Evolutionary conservation across 2,797 vertebrate genomes (phyloP), one percentile per base, ranked within the genome.

Genomic region (Falco berigora): DNA sequence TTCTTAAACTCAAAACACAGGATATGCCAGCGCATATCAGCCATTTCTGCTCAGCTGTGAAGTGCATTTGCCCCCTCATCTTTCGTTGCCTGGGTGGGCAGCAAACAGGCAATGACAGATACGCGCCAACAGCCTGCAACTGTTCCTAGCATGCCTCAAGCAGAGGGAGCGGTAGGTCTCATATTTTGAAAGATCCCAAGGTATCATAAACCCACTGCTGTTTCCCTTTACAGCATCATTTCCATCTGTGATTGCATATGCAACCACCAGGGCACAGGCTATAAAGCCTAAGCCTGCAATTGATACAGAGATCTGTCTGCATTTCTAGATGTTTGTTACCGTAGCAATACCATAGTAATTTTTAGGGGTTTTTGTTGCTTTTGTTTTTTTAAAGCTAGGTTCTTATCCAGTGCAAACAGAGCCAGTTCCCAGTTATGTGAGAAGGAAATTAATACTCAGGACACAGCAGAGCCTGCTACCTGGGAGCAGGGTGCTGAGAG

Each of bases 281-380:
- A 64, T 56, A 89, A 92, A 87, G 49, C 28, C 86, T 46, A 58
- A 94, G 71, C 38, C 77, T 53, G 76, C 74, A 88, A 67, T 2
- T 76, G 59, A 77, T 28, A 66, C 14, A 93, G 59, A 92, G 30
- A 63, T 83, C 50, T 67, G 36, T 38, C 73, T 82, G 86, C 21
- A 73, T 77, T 93, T 86, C 71, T 90, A 61, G 67, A 69, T 91
- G 63, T 85, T 95, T 82, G 95, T 96, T 95, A 93, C 96, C 90
- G 95, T 95, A 95, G 95, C 86, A 88, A 92, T 93, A 87, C 28
- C 88, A 94, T 22, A 71, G 67, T 56, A 79, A 61, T 87, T 85
- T 91, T 78, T 58, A 71, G 49, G 80, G 91, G 93, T 64, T 88
- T 93, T 80, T 80, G 61, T 53, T 87, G 32, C 55, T 64, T 90